Evolutionary conservation across 2,888 invertebrate genomes (phyloP).

Genomic region (Limnephilus marmoratus): DNA sequence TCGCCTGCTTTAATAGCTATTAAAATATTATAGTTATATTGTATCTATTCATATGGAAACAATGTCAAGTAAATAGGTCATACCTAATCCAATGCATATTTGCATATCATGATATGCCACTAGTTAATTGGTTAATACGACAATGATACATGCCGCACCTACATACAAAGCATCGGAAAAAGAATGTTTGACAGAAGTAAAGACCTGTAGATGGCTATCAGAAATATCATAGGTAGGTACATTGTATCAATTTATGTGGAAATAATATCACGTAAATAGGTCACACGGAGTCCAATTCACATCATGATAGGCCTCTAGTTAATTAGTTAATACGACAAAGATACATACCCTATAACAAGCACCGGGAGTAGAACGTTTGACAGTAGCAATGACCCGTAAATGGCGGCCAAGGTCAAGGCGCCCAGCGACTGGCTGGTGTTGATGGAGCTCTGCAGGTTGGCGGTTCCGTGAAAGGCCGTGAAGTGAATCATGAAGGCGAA

Average conservation of each 20-base stretch:
- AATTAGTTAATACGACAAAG: neutral
- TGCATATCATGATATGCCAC: too few species aligned
- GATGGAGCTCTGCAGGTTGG: conserved; percentile 90
- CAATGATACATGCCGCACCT: too few species aligned
- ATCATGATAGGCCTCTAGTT: neutral
- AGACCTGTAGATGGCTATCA: conserved; percentile 75
- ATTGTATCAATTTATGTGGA: too few species aligned
- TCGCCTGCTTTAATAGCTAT: too few species aligned
- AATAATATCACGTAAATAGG: neutral
- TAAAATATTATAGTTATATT: too few species aligned
- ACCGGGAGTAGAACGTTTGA: conserved; percentile 94
- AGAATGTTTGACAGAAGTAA: conserved; percentile 94
- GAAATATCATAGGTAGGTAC: too few species aligned
- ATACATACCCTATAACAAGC: conserved; percentile 85
- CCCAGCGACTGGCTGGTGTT: conserved; percentile 90
- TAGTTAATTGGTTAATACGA: too few species aligned
- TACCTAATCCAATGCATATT: too few species aligned
- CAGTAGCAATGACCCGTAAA: conserved; percentile 91
- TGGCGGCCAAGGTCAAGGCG: conserved; percentile 88
- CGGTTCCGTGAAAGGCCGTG: conserved; percentile 93
- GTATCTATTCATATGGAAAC: too few species aligned
- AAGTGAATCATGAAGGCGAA: conserved; percentile 94
- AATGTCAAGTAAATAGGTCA: too few species aligned
- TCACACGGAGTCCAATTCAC: neutral
- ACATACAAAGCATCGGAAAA: conserved; percentile 81